A percentile compares a stretch with the other conserved stretches of the same genome.
Evolutionary conservation across 1,140 invertebrate species (phyloP).

Genomic region (Drosophila parvula): DNA sequence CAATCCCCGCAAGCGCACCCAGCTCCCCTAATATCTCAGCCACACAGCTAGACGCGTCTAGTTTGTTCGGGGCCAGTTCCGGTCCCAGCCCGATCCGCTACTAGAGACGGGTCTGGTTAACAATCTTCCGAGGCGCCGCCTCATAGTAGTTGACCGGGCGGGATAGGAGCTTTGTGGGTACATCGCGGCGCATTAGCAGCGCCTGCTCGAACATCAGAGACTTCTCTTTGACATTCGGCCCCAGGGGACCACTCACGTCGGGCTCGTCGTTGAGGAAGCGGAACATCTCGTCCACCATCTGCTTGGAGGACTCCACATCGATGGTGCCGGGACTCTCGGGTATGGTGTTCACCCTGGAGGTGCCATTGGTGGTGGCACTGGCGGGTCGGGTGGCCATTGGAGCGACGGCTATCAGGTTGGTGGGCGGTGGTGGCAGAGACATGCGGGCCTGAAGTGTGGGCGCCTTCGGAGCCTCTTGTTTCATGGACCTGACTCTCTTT

Average conservation of each 20-base stretch:
- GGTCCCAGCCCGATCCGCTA: conserved; percentile 42
- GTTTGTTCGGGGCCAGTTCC: conserved; percentile 58
- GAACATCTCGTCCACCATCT: conserved; percentile 84
- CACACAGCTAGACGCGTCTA: conserved; percentile 23
- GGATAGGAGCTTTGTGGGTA: conserved; percentile 81
- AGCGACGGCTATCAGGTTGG: conserved; percentile 14
- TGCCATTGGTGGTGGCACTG: conserved; percentile 18
- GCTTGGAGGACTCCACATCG: conserved; percentile 86
- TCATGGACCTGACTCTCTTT: conserved; percentile 24
- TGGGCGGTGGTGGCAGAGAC: conserved; percentile 63
- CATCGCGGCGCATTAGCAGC: conserved; percentile 67
- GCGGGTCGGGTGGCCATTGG: conserved; percentile 21
- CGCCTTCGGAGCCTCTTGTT: conserved; percentile 39
- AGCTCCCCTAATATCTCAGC: conserved; percentile 29
- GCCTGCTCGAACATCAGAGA: conserved; percentile 79
- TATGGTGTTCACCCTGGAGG: conserved; percentile 11
- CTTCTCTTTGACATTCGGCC: conserved; percentile 83
- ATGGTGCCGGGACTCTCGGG: conserved; percentile 53
- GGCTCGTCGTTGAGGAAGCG: conserved; percentile 86
- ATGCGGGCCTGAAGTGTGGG: conserved; percentile 65
- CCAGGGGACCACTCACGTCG: conserved; percentile 71
- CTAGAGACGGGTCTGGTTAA: conserved; percentile 78
- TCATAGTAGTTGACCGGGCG: conserved; percentile 83
- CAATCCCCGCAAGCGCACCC: not conserved
- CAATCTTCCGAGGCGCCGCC: conserved; percentile 68